A percentile compares a stretch with the other conserved stretches of the same genome.
These are phyloP conservation scores for Nannobrachium achirus DNA, from an alignment of 2,113 vertebrate species.

Conservation along the genomic window DNA sequence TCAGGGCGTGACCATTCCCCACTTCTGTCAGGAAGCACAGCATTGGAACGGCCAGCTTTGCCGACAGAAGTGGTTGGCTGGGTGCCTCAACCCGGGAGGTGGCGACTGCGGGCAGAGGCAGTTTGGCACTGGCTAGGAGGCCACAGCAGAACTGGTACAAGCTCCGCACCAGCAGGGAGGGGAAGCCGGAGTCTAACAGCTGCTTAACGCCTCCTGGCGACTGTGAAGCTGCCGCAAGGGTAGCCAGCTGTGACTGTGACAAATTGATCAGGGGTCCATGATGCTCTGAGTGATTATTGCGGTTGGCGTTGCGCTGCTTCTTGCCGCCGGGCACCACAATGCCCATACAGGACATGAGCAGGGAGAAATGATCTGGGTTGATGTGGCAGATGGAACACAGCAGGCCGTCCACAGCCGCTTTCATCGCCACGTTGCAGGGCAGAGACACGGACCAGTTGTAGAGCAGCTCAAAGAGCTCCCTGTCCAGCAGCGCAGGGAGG, in stretches of 20 bases:
- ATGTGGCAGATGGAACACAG: conserved; percentile 98
- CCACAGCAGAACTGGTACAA: conserved; percentile 90
- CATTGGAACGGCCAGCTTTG: conserved; percentile 93
- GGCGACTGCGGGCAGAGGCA: conserved; percentile 80
- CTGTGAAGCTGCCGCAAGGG: conserved; percentile 93
- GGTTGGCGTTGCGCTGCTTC: conserved; percentile 87
- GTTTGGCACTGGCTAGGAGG: conserved; percentile 88
- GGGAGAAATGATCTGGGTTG: conserved; percentile 95
- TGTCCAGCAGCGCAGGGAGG: conserved; percentile 89
- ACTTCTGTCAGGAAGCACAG: conserved; percentile 97
- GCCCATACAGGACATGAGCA: conserved; percentile 98
- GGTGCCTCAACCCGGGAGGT: conserved; percentile 71
- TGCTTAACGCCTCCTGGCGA: conserved; percentile 96
- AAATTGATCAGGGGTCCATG: conserved; percentile 88
- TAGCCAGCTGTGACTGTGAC: conserved; percentile 92
- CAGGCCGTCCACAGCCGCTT: conserved; percentile 97
- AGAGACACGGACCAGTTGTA: conserved; percentile 99
- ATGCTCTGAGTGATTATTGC: conserved; percentile 96
- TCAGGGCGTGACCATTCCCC: conserved; percentile 97
- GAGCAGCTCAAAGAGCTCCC: conserved; percentile 95
- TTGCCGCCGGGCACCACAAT: conserved; percentile 91
- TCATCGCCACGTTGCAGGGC: conserved; percentile 94
- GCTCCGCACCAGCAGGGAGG: conserved; percentile 93
- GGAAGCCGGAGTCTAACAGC: conserved; percentile 93
- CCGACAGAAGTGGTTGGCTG: conserved; percentile 84